Evolutionary conservation across 2,797 vertebrate genomes (phyloP).

Genomic region (Pseudomugil tenellus): DNA sequence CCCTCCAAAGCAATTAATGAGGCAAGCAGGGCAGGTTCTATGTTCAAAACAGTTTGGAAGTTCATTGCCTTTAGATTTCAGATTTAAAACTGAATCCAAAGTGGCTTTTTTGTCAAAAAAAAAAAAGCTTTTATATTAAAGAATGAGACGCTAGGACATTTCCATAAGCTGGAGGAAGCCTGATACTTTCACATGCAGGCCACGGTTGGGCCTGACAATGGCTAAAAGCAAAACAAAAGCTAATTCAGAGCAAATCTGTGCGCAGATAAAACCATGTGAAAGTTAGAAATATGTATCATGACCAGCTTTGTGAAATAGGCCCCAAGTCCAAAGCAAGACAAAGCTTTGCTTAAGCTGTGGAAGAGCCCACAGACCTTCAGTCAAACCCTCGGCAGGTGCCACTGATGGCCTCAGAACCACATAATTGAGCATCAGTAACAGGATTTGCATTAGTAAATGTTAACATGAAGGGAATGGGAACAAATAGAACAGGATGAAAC

Average conservation of each 20-base stretch:
- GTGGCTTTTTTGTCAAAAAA: conserved; percentile 46
- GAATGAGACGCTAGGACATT: conserved; percentile 70
- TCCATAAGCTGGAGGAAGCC: conserved; percentile 77
- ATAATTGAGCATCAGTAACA: conserved; percentile 58
- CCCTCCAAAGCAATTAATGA: conserved; percentile 58
- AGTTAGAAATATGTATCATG: conserved; percentile 67
- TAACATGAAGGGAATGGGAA: conserved; percentile 61
- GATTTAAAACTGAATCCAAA: conserved; percentile 80
- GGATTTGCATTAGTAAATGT: conserved; percentile 74
- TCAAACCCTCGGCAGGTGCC: conserved; percentile 65
- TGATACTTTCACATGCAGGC: conserved; percentile 82
- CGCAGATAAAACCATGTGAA: conserved; percentile 75
- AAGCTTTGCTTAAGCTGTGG: conserved; percentile 75
- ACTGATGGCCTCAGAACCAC: conserved; percentile 51
- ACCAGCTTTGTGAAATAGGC: conserved; percentile 80
- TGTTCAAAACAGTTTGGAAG: conserved; percentile 67
- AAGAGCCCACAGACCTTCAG: conserved; percentile 65
- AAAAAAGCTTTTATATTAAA: conserved; percentile 61
- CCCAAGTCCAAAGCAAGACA: conserved; percentile 76
- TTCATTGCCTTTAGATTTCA: conserved; percentile 78
- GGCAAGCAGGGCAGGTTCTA: conserved; percentile 73
- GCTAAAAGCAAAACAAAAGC: conserved; percentile 28
- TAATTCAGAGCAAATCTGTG: conserved; percentile 28
- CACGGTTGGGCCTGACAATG: conserved; percentile 49
- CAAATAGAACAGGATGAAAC: conserved; percentile 69